Conservation (phyloP, 2,888 invertebrate genomes). For the Thereva nobilitata region DNA sequence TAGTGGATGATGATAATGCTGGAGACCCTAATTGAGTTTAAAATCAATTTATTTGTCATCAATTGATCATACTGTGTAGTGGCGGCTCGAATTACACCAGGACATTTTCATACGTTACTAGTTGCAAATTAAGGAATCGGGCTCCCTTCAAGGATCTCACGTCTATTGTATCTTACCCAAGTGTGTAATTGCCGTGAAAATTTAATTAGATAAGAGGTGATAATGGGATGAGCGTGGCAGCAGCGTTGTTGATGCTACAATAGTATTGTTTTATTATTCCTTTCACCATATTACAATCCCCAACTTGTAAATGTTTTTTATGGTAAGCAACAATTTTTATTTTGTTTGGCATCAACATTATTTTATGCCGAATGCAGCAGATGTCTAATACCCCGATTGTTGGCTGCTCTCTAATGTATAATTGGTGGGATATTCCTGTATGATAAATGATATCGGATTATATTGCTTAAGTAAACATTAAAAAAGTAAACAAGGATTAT, state of each 20-base stretch:
- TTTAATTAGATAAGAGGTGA: slow-evolving; percentile 53
- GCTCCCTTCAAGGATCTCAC: too few species aligned
- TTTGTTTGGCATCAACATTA: neutral
- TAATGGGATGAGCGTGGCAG: slow-evolving; percentile 35
- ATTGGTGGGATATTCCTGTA: neutral
- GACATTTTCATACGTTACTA: too few species aligned
- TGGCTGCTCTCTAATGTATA: neutral
- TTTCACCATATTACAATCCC: too few species aligned
- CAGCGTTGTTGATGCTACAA: neutral
- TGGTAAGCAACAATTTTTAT: neutral
- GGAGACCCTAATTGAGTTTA: slow-evolving; percentile 56
- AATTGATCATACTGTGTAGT: slow-evolving; percentile 34
- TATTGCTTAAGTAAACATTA: slow-evolving; percentile 39
- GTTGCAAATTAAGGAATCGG: too few species aligned
- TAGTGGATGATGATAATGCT: slow-evolving; percentile 9
- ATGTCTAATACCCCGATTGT: neutral
- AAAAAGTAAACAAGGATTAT: slow-evolving; percentile 56
- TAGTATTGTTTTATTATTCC: too few species aligned
- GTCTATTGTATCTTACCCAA: neutral
- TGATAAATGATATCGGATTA: slow-evolving; percentile 43
- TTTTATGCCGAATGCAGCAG: neutral
- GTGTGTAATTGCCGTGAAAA: slow-evolving; percentile 58
- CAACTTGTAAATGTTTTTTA: too few species aligned
- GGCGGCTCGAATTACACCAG: neutral
- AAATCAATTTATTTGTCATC: slow-evolving; percentile 54